Evolutionary conservation across 2,888 invertebrate species (phyloP), one percentile per base, ranked within the genome.

Genomic region (Trissolcus brochymenae): DNA sequence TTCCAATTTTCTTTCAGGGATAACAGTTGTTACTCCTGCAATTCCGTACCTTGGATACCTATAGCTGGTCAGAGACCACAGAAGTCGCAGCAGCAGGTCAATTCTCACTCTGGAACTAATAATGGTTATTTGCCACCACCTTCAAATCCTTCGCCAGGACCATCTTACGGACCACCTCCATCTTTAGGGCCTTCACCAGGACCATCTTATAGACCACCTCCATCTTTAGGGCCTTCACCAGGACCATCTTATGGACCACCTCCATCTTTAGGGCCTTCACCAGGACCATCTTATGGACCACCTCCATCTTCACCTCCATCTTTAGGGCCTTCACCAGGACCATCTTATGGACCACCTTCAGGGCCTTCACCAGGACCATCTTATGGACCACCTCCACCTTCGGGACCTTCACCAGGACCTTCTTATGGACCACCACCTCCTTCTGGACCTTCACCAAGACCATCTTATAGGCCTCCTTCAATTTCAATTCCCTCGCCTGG

Each of bases 11-110:
- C 65, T 29, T 59, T 74, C 29, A 56, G 78, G 55, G 91, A 91
- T 78, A 92, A 91, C 84, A 91, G 92, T 78, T 96, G 96, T 84
- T 93, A 94, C 84, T 92, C 94, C 65, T 96, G 96, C 85, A 95
- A 95, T 87, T 91, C 92, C 86, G 92, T 93, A 83, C 95, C 96
- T 73, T 96, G 96, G 96, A 92, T 95, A 82, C 96, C 96, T 43
- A 92, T 95, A 6, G 51, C 16, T 17, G 74, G 80, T 17, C 66
- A 60, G 1, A 46, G 46, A 46, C 46, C 46, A 46, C 46, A n/a
- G 4, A 1, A n/a, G 9, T 16, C n/a, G 14, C 46, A n/a, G 16
- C n/a, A n/a, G 46, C n/a, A 43, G 2, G 2, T 16, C 6, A 46
- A 46, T 14, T 4, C 6, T 46, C 16, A 46, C 2, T 11, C 46